Conservation (phyloP, 2,888 invertebrate species). For the Keiferia lycopersicella region DNA sequence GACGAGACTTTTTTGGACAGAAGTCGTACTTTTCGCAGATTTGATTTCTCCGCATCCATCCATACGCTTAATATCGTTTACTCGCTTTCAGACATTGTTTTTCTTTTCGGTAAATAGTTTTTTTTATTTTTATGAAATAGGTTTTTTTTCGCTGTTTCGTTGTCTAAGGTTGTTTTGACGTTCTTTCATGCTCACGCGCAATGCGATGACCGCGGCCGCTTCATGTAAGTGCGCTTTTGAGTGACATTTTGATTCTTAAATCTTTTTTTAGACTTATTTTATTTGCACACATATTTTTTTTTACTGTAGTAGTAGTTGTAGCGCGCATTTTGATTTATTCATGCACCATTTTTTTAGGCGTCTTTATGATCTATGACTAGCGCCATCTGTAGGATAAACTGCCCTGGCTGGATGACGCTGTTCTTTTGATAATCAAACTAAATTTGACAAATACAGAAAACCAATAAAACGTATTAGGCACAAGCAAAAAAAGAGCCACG, state of each 20-base stretch:
- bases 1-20: neutral
- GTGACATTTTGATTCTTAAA: constrained; percentile 43
- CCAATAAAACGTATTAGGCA: no score
- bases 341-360: constrained; percentile 71
- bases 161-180: constrained; percentile 66
- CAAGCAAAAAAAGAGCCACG: no score
- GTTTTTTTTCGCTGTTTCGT: constrained; percentile 56
- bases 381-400: no score
- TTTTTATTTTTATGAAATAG: constrained; percentile 34
- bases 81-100: constrained; percentile 50
- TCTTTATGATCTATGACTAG: no score
- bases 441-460: no score
- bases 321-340: constrained; percentile 60
- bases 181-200: constrained; percentile 75
- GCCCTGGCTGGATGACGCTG: no score
- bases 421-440: no score
- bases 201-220: constrained; percentile 70
- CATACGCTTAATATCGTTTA: constrained; percentile 57
- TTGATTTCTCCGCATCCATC: constrained; percentile 40
- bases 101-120: constrained; percentile 52
- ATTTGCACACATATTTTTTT: constrained; percentile 66
- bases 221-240: constrained; percentile 75
- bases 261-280: constrained; percentile 48
- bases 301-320: constrained; percentile 60
- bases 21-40: constrained; percentile 28